Percentiles rank a stretch among this genome's conserved stretches.
Evolutionary conservation across 2,797 vertebrate species (phyloP).

Genomic region (Fundulus diaphanus): DNA sequence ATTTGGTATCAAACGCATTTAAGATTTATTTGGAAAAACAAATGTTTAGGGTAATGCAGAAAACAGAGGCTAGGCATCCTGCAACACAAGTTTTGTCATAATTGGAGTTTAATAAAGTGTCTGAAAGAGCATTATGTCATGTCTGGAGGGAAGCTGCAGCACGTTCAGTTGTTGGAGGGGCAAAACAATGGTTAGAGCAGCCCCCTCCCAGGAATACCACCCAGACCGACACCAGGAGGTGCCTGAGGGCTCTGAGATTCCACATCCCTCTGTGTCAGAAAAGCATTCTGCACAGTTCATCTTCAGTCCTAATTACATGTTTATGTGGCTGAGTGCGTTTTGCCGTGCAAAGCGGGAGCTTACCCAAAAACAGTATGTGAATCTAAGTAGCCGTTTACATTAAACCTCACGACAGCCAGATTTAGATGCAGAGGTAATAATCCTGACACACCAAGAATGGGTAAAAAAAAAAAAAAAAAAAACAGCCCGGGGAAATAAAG

Average conservation of each 20-base stretch:
- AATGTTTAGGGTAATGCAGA: conserved; percentile 26
- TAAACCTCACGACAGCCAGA: conserved; percentile 61
- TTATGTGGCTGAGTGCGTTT: conserved; percentile 39
- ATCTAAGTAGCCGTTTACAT: conserved; percentile 57
- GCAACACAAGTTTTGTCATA: conserved; percentile 21
- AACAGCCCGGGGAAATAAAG: conserved; percentile 42
- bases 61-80: conserved; percentile 35
- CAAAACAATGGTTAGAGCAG: conserved; percentile 58
- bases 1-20: neutral
- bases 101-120: conserved; percentile 49
- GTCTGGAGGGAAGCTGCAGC: conserved; percentile 46
- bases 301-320: conserved; percentile 53
- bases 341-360: conserved; percentile 20
- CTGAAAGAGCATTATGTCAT: conserved; percentile 47
- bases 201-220: conserved; percentile 53
- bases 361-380: conserved; percentile 35
- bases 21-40: conserved; percentile 4
- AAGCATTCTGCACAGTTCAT: conserved; percentile 27
- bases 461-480: conserved; percentile 4
- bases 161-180: conserved; percentile 21
- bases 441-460: conserved; percentile 43
- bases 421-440: conserved; percentile 61
- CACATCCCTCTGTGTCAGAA: conserved; percentile 5
- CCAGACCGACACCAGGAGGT: conserved; percentile 28
- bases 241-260: conserved; percentile 17